phyloP scores from a whole-genome alignment of 2,888 invertebrate genomes.

The Pterostichus niger region DNA sequence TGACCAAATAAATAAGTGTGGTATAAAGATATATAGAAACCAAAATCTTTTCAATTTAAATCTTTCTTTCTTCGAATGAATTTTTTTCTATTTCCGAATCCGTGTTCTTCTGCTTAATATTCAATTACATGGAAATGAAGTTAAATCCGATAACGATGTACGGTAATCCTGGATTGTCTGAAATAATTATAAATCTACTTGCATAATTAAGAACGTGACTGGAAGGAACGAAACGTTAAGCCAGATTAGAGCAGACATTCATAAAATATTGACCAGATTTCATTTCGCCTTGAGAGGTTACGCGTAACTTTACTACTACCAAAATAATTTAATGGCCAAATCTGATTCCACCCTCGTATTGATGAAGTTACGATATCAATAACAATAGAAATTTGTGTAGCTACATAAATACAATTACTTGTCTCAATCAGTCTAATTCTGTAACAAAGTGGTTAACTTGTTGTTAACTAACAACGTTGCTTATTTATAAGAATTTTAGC shows the following conservation, averaged over 20 bases:
- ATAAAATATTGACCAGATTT: constrained; percentile 55
- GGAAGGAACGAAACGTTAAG: constrained; percentile 44
- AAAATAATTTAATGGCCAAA: background rate
- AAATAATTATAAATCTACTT: constrained; percentile 61
- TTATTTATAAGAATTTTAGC: too few species aligned
- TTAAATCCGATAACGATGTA: constrained; percentile 56
- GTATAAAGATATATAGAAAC: background rate
- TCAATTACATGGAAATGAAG: constrained; percentile 45
- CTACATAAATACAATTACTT: background rate
- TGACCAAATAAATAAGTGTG: background rate
- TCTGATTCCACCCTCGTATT: background rate
- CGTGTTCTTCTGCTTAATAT: constrained; percentile 44
- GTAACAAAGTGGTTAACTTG: too few species aligned
- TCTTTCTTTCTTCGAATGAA: background rate
- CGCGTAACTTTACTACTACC: constrained; percentile 24
- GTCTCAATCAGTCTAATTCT: too few species aligned
- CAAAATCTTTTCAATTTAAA: background rate
- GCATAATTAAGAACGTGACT: constrained; percentile 57
- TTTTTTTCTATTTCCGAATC: constrained; percentile 11
- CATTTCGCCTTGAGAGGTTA: constrained; percentile 34
- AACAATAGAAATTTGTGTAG: background rate
- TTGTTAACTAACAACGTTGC: too few species aligned
- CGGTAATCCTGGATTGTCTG: constrained; percentile 47
- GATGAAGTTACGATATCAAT: background rate
- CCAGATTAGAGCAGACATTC: constrained; percentile 48